Percentiles rank a stretch among this genome's conserved stretches.
phyloP scores from a whole-genome alignment of 2,888 invertebrate genomes.

The Catocala nupta region DNA sequence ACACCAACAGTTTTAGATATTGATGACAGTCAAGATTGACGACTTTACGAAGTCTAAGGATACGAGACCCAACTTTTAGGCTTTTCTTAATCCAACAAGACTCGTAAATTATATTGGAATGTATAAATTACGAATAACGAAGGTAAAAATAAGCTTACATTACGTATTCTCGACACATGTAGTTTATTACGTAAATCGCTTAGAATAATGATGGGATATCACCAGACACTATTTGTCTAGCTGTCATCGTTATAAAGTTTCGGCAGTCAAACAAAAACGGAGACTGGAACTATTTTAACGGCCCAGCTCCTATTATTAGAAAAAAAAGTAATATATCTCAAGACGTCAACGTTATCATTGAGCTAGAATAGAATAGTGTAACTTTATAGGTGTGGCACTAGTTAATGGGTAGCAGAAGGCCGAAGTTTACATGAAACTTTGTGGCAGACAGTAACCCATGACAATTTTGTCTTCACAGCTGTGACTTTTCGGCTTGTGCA shows the following conservation, averaged over 20 bases:
- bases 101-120: too few species aligned
- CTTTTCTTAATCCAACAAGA: too few species aligned
- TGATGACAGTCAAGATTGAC: too few species aligned
- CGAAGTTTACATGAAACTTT: slow-evolving; percentile 3
- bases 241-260: slow-evolving; percentile 19
- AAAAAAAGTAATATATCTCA: slow-evolving; percentile 4
- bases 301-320: slow-evolving; percentile 14
- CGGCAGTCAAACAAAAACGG: slow-evolving; percentile 13
- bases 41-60: too few species aligned
- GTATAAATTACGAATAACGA: too few species aligned
- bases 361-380: slow-evolving; percentile 6
- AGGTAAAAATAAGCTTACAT: too few species aligned
- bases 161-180: too few species aligned
- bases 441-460: background rate
- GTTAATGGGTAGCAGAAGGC: background rate
- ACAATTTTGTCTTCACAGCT: slow-evolving; percentile 1
- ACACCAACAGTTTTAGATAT: too few species aligned
- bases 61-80: too few species aligned
- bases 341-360: slow-evolving; percentile 1
- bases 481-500: background rate
- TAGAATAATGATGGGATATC: too few species aligned
- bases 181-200: too few species aligned
- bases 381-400: slow-evolving; percentile 1
- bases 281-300: slow-evolving; percentile 3
- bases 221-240: slow-evolving; percentile 9